Evolutionary conservation across 2,113 vertebrate genomes (phyloP).

Genomic region (Rhabdomys dilectus): DNA sequence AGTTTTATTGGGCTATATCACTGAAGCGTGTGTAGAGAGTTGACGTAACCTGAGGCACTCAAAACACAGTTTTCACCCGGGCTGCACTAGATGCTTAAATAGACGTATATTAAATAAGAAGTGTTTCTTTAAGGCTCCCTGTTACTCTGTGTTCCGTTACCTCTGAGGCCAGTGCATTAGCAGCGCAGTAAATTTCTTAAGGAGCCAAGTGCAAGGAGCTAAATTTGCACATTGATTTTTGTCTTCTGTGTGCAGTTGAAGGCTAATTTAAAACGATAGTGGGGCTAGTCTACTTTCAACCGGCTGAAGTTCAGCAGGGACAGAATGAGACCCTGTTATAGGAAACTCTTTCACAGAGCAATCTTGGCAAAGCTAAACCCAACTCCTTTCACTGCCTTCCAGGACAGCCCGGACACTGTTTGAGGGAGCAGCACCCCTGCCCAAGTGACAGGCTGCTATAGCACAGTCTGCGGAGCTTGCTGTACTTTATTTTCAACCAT

Average conservation of each 20-base stretch:
- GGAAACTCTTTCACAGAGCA: slow-evolving; percentile 72
- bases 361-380: slow-evolving; percentile 70
- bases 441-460: slow-evolving; percentile 49
- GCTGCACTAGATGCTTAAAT: neutral
- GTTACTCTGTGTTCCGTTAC: slow-evolving; percentile 14
- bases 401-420: slow-evolving; percentile 33
- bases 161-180: neutral
- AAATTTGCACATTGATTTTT: slow-evolving; percentile 77
- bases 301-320: slow-evolving; percentile 68
- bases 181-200: slow-evolving; percentile 37
- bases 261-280: slow-evolving; percentile 72
- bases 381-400: slow-evolving; percentile 69
- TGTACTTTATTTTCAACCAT: slow-evolving; percentile 71
- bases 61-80: neutral
- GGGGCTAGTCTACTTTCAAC: slow-evolving; percentile 72
- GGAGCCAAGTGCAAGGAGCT: slow-evolving; percentile 25
- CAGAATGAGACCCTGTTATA: slow-evolving; percentile 71
- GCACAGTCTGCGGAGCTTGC: neutral
- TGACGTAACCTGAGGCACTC: neutral
- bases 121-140: neutral
- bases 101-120: slow-evolving; percentile 6
- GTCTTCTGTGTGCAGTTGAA: slow-evolving; percentile 77
- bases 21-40: accelerated
- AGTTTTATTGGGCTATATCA: neutral
- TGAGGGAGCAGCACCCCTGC: neutral